phyloP scores from a whole-genome alignment of 2,888 invertebrate genomes.

The Creontiades dilutus region DNA sequence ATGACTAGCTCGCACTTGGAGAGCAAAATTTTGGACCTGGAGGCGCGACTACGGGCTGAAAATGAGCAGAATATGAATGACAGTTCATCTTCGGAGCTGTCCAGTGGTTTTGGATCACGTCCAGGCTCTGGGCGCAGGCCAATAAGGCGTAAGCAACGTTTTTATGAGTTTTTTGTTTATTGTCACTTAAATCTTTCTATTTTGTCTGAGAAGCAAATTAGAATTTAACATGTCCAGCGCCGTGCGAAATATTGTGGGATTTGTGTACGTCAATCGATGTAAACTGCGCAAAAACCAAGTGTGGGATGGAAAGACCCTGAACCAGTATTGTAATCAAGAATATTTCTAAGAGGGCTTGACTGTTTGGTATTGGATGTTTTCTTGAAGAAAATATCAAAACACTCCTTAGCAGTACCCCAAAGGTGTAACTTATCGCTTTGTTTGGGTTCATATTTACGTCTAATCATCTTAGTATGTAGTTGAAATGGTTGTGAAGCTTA shows the following conservation, averaged over 20 bases:
- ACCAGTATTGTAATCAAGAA: background rate
- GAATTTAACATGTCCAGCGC: too few species aligned
- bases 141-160: constrained; percentile 82
- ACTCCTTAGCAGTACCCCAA: too few species aligned
- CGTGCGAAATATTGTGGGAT: background rate
- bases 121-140: constrained; percentile 82
- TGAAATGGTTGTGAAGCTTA: too few species aligned
- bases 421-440: too few species aligned
- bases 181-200: background rate
- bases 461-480: too few species aligned
- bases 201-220: too few species aligned
- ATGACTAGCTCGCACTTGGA: constrained; percentile 76
- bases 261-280: background rate
- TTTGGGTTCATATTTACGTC: too few species aligned
- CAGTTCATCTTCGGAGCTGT: constrained; percentile 78
- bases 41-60: constrained; percentile 88
- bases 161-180: constrained; percentile 75
- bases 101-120: constrained; percentile 77
- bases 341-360: too few species aligned
- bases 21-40: constrained; percentile 87
- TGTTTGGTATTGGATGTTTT: too few species aligned
- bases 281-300: constrained; percentile 30
- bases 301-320: constrained; percentile 61
- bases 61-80: constrained; percentile 83
- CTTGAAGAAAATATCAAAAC: too few species aligned